Base-by-base conservation (phyloP, 2,113 vertebrate species). In the Tenebrosternarchus preto region DNA sequence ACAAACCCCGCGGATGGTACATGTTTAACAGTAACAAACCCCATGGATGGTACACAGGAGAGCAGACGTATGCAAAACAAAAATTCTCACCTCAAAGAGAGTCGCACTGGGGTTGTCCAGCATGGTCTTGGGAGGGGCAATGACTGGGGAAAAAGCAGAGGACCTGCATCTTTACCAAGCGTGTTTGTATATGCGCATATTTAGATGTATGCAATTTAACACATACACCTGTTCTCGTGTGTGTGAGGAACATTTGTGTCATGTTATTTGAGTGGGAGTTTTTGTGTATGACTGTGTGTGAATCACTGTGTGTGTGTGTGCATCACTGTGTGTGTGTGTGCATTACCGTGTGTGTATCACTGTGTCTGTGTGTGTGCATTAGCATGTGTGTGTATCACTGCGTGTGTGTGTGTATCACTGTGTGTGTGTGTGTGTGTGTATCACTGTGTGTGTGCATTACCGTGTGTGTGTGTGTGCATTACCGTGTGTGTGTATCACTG, bases 41-140 rank as follows among this genome's bases (percentile, higher is more conserved):
- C n/a, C n/a, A n/a, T n/a, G n/a, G n/a, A n/a, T n/a, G n/a, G n/a
- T n/a, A n/a, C n/a, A n/a, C n/a, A n/a, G n/a, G n/a, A n/a, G n/a
- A n/a, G n/a, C n/a, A n/a, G n/a, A n/a, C n/a, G n/a, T n/a, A n/a
- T n/a, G n/a, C n/a, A n/a, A n/a, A n/a, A n/a, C n/a, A n/a, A n/a
- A n/a, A n/a, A n/a, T n/a, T 59, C 86, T 85, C 84, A 93, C 93
- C 93, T 93, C 88, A 67, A 92, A 92, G 4, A 94, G 90, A 5
- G 92, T 92, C 0, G 78, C 84, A 4, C 84, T 86, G 0, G 89
- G 76, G 69, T 93, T 88, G 0, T 89, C 84, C 79, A 93, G 87
- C 63, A 91, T 86, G 1, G 88, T 89, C 86, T 93, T 93, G 6
- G 93, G 93, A 22, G 93, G 93, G 0, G 92, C 90, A 66, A 91